phyloP scores from a whole-genome alignment of 1,140 invertebrate genomes.

The Geopemphigus sp. region DNA sequence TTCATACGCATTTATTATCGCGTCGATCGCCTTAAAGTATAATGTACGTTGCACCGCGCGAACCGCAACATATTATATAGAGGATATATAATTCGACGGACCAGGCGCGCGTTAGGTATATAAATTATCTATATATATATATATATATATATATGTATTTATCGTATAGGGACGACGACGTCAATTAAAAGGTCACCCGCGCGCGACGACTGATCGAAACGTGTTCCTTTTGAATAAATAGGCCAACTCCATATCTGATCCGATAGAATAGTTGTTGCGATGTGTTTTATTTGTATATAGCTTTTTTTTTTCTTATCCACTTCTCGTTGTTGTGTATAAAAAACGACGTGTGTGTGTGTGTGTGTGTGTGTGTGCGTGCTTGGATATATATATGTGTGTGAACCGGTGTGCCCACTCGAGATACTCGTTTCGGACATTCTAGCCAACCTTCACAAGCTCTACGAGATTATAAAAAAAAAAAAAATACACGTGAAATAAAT shows the following conservation, averaged over 20 bases:
- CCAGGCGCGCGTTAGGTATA: background rate
- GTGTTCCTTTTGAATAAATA: slow-evolving; percentile 45
- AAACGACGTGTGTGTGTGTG: background rate
- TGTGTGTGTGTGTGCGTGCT: background rate
- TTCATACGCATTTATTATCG: background rate
- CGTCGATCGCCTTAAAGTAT: too few species aligned
- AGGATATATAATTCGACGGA: background rate
- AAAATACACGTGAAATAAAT: slow-evolving; percentile 49
- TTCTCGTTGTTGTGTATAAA: slow-evolving; percentile 13
- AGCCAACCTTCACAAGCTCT: slow-evolving; percentile 43
- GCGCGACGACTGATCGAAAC: slow-evolving; percentile 9
- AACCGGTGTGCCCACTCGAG: slow-evolving; percentile 49
- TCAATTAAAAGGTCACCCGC: slow-evolving; percentile 44
- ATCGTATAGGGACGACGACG: background rate
- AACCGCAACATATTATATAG: too few species aligned
- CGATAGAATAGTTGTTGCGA: slow-evolving; percentile 36
- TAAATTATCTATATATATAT: too few species aligned
- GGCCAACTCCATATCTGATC: slow-evolving; percentile 47
- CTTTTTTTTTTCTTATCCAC: slow-evolving; percentile 32
- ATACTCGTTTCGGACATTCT: slow-evolving; percentile 50
- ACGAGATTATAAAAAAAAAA: slow-evolving; percentile 6
- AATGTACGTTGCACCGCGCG: too few species aligned
- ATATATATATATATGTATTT: too few species aligned
- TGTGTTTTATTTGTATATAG: slow-evolving; percentile 39
- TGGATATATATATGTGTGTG: background rate